Evolutionary conservation across 2,113 vertebrate genomes (phyloP).

Genomic region (Campylomormyrus tamandua): DNA sequence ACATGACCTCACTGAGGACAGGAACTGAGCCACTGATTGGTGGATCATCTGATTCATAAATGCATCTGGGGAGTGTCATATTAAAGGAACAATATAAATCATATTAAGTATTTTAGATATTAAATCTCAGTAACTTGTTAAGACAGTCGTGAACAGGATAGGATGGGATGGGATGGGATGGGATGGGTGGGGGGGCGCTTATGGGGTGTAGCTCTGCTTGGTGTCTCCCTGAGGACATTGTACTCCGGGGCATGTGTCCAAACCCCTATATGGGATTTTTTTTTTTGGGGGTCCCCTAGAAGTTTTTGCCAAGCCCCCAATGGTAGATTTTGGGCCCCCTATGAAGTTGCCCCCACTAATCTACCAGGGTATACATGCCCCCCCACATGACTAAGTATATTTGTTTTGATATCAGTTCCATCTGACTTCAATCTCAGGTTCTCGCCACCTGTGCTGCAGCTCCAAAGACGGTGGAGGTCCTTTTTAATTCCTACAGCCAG

Average conservation of each 20-base stretch:
- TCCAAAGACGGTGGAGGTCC: slow-evolving; percentile 51
- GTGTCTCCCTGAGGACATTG: not conserved
- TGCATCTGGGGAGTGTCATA: not conserved
- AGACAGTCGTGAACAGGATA: not conserved
- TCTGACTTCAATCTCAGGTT: slow-evolving; percentile 41
- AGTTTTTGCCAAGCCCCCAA: not conserved
- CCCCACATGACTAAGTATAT: not conserved
- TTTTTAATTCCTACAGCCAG: slow-evolving; percentile 61
- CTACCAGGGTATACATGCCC: not conserved
- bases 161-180: not conserved
- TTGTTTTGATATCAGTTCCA: not conserved
- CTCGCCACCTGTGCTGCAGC: slow-evolving; percentile 44
- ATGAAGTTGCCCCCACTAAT: not conserved
- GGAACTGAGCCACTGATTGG: not conserved
- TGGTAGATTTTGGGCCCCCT: not conserved
- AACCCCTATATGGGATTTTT: not conserved
- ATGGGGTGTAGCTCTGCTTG: not conserved
- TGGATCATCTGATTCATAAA: not conserved
- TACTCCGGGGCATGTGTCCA: not conserved
- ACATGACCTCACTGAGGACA: not conserved
- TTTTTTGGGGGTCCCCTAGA: not conserved
- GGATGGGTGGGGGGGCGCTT: not conserved
- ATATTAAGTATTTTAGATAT: not conserved
- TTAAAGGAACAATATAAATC: not conserved
- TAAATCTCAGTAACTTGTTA: not conserved